Conservation (phyloP, 2,888 invertebrate species). For the Tridacna crocea region DNA sequence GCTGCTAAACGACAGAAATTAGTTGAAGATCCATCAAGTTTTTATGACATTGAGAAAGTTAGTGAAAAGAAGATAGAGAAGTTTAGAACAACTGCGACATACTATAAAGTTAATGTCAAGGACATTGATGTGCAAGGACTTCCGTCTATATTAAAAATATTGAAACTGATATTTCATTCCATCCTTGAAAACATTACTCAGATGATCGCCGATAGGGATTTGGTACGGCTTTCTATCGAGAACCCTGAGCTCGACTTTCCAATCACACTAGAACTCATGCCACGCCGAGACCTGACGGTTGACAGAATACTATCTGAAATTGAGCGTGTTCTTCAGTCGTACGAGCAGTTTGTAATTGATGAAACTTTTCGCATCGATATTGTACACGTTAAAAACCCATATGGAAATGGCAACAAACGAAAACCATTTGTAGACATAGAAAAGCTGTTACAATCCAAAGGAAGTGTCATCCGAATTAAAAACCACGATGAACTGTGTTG, state of each 20-base stretch:
- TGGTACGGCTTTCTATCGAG: conserved; percentile 44
- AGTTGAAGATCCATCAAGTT: conserved; percentile 13
- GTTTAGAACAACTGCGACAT: conserved; percentile 32
- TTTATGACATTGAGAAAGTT: conserved; percentile 32
- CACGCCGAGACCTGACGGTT: conserved; percentile 35
- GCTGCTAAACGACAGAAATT: conserved; percentile 23
- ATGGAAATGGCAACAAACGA: conserved; percentile 18
- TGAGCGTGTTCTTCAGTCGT: conserved; percentile 38
- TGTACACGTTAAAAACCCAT: conserved; percentile 27
- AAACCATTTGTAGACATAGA: conserved; percentile 27
- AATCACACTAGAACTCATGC: conserved; percentile 49
- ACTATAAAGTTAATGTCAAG: conserved; percentile 37
- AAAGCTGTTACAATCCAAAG: conserved; percentile 28
- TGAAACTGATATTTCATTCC: conserved; percentile 31
- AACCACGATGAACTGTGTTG: conserved; percentile 49
- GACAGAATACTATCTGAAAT: conserved; percentile 52
- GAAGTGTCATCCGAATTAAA: conserved; percentile 28
- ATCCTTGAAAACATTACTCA: conserved; percentile 34
- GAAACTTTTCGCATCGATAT: conserved; percentile 38
- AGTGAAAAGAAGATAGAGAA: conserved; percentile 36
- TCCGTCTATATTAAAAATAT: conserved; percentile 27
- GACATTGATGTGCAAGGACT: conserved; percentile 23
- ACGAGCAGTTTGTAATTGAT: conserved; percentile 48
- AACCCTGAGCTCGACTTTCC: conserved; percentile 52
- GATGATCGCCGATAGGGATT: conserved; percentile 30